Base-by-base conservation (phyloP, 2,797 vertebrate genomes). In the Tapera naevia region DNA sequence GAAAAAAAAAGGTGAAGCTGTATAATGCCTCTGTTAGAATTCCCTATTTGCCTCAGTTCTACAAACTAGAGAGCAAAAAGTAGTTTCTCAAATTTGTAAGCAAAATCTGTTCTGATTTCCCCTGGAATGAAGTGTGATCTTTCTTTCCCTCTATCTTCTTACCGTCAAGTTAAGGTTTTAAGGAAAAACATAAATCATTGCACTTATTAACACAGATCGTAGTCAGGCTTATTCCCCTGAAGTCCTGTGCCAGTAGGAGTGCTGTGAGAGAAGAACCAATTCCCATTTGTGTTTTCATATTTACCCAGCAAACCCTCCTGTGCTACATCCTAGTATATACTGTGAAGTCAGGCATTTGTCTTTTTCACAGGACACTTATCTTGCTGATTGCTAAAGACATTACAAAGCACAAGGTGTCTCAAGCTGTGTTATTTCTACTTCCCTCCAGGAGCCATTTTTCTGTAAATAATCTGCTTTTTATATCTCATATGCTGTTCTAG, bases 331-430 rank as follows among this genome's bases (percentile, higher is more conserved):
- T 78, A 61, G n/a, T 54, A 58, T 70, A 60, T 32, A 46, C 80
- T 72, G 80, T 74, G 46, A 88, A 93, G 66, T 56, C 41, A 88
- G 46, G 39, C 89, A 92, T 95, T 93, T 89, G 75, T 91, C 79
- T 89, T 76, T 96, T 95, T 85, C 84, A 94, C n/a, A 86, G 81
- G 88, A 93, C 58, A 45, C 54, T 92, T 58, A 72, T 91, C 72
- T 93, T 80, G 84, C 79, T 95, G 72, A 81, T 93, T 81, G 81
- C 61, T 95, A 91, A 95, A 79, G 84, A 91, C 75, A 75, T 91
- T 86, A 78, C 41, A 83, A 80, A 95, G 79, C 48, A 78, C 54
- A 75, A 87, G 65, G 18, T 54, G 9, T 75, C 93, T 94, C 89
- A 94, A 93, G 65, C 50, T 95, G 93, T 89, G 89, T 19, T 89